Conservation (phyloP, 2,888 invertebrate species). For the Rotaria sp. region DNA sequence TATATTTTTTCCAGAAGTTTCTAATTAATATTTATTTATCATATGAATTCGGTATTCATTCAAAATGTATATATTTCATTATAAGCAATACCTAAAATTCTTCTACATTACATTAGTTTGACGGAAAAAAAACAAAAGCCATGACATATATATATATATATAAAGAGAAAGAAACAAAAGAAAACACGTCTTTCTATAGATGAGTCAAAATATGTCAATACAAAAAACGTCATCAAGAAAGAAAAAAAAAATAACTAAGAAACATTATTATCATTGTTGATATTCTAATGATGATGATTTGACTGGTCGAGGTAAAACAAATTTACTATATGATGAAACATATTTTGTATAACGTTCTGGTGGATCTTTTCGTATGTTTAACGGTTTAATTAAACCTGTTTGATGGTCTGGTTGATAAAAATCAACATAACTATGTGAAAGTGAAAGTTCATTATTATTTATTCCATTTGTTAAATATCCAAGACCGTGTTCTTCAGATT, state of each 20-base stretch:
- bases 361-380: background rate
- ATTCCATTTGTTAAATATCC: background rate
- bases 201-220: background rate
- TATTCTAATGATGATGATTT: background rate
- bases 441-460: background rate
- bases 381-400: background rate
- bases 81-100: background rate
- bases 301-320: constrained; percentile 5
- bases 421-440: background rate
- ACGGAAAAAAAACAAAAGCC: background rate
- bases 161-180: background rate
- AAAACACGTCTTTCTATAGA: background rate
- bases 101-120: background rate
- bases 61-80: background rate
- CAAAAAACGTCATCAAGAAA: background rate
- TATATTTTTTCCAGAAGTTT: too few relatives aligned
- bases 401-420: background rate
- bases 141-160: background rate
- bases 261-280: background rate
- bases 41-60: background rate
- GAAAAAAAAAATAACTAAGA: background rate
- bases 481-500: background rate
- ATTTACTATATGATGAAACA: background rate
- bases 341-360: constrained; percentile 21
- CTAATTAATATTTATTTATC: too few relatives aligned